phyloP scores from a whole-genome alignment of 2,888 invertebrate species.

The Drosophila aldrichi region DNA sequence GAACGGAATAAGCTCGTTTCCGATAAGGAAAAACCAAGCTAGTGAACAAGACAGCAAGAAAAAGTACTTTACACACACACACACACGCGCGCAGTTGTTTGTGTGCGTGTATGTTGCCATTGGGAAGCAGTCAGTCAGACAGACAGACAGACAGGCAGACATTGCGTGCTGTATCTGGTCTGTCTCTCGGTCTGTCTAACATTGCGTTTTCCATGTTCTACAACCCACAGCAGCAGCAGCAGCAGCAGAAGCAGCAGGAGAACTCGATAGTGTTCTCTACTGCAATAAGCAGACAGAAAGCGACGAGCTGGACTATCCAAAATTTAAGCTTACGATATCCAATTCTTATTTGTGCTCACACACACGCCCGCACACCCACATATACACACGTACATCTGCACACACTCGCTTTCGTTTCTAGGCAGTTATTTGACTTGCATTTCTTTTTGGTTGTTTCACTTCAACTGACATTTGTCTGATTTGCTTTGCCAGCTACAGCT shows the following conservation, averaged over 20 bases:
- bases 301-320: conserved; percentile 24
- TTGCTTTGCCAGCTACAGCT: not conserved
- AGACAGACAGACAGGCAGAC: conserved; percentile 28
- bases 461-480: conserved; percentile 28
- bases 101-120: conserved; percentile 11
- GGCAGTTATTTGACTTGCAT: not conserved
- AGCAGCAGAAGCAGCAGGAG: too few relatives aligned
- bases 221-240: conserved; percentile 59
- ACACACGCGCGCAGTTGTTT: not conserved
- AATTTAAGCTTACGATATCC: conserved; percentile 53
- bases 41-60: conserved; percentile 43
- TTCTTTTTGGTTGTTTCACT: conserved; percentile 15
- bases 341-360: conserved; percentile 33
- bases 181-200: conserved; percentile 63
- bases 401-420: not conserved
- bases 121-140: conserved; percentile 13
- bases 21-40: conserved; percentile 74
- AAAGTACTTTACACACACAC: conserved; percentile 37
- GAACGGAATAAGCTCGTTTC: conserved; percentile 84
- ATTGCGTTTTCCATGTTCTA: conserved; percentile 57
- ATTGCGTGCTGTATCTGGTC: conserved; percentile 51
- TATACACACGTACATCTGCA: conserved; percentile 2
- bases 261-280: conserved; percentile 33
- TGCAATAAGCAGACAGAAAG: conserved; percentile 47
- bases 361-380: conserved; percentile 1